Conservation (phyloP, 2,797 vertebrate species). For the Limnodromus scolopaceus region DNA sequence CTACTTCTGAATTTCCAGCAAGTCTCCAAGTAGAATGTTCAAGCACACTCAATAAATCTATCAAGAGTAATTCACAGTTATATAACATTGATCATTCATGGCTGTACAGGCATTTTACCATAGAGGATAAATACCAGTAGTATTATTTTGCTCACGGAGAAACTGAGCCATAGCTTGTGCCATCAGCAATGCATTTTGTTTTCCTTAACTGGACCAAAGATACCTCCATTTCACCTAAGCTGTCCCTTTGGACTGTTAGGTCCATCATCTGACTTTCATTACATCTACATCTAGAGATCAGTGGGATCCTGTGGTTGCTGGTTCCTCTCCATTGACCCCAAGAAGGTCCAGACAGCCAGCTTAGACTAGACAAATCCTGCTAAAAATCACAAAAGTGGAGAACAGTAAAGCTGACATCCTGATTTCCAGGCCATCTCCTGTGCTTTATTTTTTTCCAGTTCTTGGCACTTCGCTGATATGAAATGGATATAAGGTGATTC, state of each 20-base stretch:
- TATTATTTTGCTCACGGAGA: not conserved
- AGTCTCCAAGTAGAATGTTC: not conserved
- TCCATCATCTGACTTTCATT: not conserved
- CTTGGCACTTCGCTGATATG: not conserved
- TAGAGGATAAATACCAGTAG: not conserved
- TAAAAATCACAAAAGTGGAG: not conserved
- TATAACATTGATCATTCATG: not conserved
- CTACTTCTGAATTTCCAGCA: not conserved
- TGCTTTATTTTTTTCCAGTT: not conserved
- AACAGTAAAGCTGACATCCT: not conserved
- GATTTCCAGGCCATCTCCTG: not conserved
- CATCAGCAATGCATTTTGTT: not conserved
- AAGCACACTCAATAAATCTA: not conserved
- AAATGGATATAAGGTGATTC: not conserved
- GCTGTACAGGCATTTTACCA: not conserved
- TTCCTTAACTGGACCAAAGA: not conserved
- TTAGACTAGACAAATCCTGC: not conserved
- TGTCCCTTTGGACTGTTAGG: not conserved
- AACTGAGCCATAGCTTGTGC: not conserved
- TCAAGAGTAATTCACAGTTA: not conserved
- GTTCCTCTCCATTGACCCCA: not conserved
- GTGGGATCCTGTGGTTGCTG: not conserved
- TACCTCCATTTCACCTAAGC: not conserved
- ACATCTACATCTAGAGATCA: not conserved
- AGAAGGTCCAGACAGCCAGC: not conserved